These are phyloP conservation scores for Mirza zaza DNA, from an alignment of 2,113 vertebrate genomes.

Conservation along the genomic window DNA sequence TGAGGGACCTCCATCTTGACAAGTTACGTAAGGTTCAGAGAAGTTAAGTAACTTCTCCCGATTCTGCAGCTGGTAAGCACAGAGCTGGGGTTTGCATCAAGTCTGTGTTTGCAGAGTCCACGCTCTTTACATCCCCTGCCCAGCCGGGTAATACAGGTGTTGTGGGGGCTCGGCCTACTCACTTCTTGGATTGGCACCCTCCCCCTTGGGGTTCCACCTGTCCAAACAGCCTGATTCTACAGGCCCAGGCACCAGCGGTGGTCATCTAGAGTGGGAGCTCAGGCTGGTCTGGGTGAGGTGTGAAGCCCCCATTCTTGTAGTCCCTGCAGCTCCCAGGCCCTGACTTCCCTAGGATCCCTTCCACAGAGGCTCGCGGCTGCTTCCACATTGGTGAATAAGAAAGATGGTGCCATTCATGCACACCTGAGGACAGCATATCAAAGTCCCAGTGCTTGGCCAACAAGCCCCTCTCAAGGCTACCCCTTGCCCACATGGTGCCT, in stretches of 20 bases:
- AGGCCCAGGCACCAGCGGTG: neutral
- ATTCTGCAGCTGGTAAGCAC: neutral
- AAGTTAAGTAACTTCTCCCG: neutral
- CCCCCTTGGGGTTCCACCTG: neutral
- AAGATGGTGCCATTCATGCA: neutral
- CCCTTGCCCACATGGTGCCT: neutral
- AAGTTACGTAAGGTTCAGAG: neutral
- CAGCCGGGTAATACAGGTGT: neutral
- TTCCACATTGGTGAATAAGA: neutral
- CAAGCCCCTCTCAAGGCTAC: neutral
- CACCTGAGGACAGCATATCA: neutral
- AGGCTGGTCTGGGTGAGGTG: neutral
- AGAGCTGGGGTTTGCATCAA: neutral
- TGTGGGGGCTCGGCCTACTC: neutral
- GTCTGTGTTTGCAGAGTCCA: neutral
- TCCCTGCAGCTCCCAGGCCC: neutral
- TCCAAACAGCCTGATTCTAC: neutral
- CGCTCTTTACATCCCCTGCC: neutral
- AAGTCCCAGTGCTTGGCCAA: neutral
- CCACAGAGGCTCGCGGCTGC: neutral
- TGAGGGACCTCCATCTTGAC: neutral
- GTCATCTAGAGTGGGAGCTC: neutral
- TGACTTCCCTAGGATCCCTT: neutral
- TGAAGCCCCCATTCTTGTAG: neutral
- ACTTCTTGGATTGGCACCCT: neutral